Evolutionary conservation across 2,113 vertebrate species (phyloP).

Genomic region (Progne subis): DNA sequence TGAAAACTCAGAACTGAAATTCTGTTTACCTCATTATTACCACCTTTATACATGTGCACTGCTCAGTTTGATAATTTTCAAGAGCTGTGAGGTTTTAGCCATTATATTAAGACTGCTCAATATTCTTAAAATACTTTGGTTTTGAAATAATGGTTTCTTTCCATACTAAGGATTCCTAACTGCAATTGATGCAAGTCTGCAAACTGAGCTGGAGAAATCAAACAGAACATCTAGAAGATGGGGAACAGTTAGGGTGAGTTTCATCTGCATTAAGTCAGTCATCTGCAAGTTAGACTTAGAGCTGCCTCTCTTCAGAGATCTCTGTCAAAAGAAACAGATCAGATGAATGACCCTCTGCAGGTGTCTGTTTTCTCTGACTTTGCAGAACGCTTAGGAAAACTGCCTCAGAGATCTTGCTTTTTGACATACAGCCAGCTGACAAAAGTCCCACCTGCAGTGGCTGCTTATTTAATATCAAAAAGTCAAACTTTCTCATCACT

Average conservation of each 20-base stretch:
- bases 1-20: not conserved
- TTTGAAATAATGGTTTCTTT: not conserved
- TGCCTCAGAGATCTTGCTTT: not conserved
- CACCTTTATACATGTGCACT: not conserved
- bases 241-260: not conserved
- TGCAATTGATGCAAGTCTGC: not conserved
- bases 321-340: not conserved
- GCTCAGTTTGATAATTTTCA: not conserved
- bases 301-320: not conserved
- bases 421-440: not conserved
- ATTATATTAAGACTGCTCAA: not conserved
- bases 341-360: not conserved
- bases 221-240: not conserved
- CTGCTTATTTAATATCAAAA: not conserved
- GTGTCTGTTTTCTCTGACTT: not conserved
- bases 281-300: not conserved
- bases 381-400: not conserved
- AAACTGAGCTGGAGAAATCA: not conserved
- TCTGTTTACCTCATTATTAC: not conserved
- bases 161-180: not conserved
- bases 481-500: not conserved
- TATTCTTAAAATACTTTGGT: not conserved
- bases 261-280: not conserved
- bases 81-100: not conserved
- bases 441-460: not conserved